Percentiles rank a stretch among this genome's conserved stretches.
phyloP scores from a whole-genome alignment of 2,113 vertebrate genomes.

The Ictalurus punctatus region DNA sequence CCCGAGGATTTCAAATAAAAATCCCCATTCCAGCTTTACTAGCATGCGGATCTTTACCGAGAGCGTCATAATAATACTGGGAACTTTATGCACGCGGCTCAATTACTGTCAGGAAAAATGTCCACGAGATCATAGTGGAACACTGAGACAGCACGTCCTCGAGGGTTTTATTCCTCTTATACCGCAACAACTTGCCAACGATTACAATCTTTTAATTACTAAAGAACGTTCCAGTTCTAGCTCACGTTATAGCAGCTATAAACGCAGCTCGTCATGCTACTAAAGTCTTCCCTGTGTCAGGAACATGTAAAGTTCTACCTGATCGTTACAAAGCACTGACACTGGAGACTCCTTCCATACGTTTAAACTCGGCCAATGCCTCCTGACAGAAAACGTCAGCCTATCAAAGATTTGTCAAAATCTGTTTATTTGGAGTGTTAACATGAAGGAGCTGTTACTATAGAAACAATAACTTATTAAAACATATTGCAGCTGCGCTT shows the following conservation, averaged over 20 bases:
- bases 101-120: background rate
- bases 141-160: background rate
- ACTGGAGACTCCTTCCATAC: background rate
- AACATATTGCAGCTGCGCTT: too few relatives aligned
- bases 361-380: background rate
- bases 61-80: background rate
- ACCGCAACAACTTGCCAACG: background rate
- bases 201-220: too few relatives aligned
- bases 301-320: background rate
- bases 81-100: background rate
- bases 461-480: too few relatives aligned
- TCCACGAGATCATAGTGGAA: too few relatives aligned
- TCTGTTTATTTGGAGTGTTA: too few relatives aligned
- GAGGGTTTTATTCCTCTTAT: background rate
- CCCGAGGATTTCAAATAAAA: background rate
- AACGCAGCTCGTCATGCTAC: background rate
- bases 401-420: too few relatives aligned
- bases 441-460: too few relatives aligned
- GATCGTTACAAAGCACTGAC: background rate
- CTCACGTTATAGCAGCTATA: background rate
- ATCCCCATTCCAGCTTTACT: constrained; percentile 19
- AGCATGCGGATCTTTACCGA: too few relatives aligned
- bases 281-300: too few relatives aligned
- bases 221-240: background rate
- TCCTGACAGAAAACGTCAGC: too few relatives aligned